Evolutionary conservation across 2,113 vertebrate species (phyloP), one percentile per base, ranked within the genome.

Genomic region (Mobula birostris): DNA sequence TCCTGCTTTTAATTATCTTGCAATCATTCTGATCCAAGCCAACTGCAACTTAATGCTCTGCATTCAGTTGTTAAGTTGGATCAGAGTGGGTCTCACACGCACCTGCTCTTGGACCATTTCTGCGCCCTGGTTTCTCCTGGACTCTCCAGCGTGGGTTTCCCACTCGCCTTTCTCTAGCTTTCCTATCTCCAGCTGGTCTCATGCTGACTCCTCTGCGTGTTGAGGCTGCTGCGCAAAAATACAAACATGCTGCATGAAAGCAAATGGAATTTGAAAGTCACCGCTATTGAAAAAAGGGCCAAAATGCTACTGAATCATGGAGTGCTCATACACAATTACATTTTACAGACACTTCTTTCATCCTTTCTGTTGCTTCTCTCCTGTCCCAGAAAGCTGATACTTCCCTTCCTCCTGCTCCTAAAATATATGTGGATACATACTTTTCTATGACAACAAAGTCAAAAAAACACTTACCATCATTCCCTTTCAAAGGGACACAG

Each of bases 51-150:
- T 5, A 29, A 32, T 32, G 0, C 19, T n/a, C 85, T 66, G 58
- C 61, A 66, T 90, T 19, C 85, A 66, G 12, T 32, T 90, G 17
- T 68, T 66, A 17, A 2, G 14, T 5, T 90, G 14, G 58, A 66
- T 8, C n/a, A 66, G 61, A 19, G 29, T 66, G 29, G 29, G 17
- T 29, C 66, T 90, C 85, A 32, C 58, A 66, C 85, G 85, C 85
- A 90, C 85, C 85, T 90, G 85, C 12, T 90, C 85, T 63, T 90
- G 85, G 14, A 66, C 29, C 85, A 90, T 68, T 90, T n/a, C 61
- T 90, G 85, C 27, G n/a, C 85, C 66, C 32, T 63, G 58, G 85
- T 36, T 15, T 90, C 61, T 36, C 63, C 61, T 68, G 61, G n/a
- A 19, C n/a, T 32, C 61, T 90, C 85, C 85, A 68, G 5, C 61